A percentile compares a stretch with the other conserved stretches of the same genome.
Evolutionary conservation across 2,797 vertebrate genomes (phyloP).

Genomic region (Trichosurus vulpecula): DNA sequence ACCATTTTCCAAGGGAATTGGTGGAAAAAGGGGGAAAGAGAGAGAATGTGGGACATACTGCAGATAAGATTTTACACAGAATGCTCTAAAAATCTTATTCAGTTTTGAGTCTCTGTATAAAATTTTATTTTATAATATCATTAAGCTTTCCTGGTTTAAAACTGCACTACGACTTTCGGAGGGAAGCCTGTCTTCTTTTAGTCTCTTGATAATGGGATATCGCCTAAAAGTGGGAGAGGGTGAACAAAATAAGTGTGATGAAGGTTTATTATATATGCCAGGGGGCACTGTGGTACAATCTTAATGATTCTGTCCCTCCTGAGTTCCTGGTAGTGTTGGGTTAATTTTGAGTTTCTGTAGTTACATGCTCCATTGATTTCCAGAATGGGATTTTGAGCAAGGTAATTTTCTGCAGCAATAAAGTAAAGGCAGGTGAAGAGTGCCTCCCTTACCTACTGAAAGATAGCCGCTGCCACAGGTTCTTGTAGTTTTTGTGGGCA

Average conservation of each 20-base stretch:
- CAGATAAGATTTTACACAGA: neutral
- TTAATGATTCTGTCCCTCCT: neutral
- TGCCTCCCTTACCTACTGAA: neutral
- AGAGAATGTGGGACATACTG: neutral
- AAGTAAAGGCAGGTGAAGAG: neutral
- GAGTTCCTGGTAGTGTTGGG: neutral
- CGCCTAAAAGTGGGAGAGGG: slow-evolving; percentile 9
- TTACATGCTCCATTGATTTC: neutral
- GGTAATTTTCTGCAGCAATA: neutral
- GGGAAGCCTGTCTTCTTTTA: neutral
- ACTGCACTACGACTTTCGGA: neutral
- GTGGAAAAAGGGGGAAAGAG: neutral
- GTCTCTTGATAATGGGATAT: neutral
- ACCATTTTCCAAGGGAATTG: slow-evolving; percentile 20
- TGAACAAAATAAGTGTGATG: neutral
- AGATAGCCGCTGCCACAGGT: neutral
- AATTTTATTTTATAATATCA: neutral
- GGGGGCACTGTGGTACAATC: slow-evolving; percentile 1
- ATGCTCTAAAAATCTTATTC: neutral
- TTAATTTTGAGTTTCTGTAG: neutral
- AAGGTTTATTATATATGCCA: slow-evolving; percentile 10
- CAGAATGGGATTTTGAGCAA: neutral
- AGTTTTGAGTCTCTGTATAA: neutral
- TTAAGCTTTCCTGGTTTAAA: neutral
- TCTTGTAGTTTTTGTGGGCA: neutral